Evolutionary conservation across 2,113 vertebrate genomes (phyloP), one percentile per base, ranked within the genome.

Genomic region (Tachuris rubrigastra): DNA sequence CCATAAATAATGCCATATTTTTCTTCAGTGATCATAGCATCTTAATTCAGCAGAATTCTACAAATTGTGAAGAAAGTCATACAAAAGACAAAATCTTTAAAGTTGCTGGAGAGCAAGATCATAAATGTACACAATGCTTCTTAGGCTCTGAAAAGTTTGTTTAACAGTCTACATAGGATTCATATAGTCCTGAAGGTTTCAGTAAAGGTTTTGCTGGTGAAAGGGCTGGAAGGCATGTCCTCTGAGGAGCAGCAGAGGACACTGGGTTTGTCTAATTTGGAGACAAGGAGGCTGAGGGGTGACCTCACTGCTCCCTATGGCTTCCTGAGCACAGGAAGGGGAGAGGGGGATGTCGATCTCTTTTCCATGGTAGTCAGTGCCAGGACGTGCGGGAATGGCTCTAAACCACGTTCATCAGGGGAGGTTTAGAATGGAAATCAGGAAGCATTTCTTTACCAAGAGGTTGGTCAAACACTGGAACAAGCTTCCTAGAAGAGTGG

Each of bases 351-450:
- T 50, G 46, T 12, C n/a, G 24, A 46, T 12, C 24, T 59, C 65
- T 73, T 27, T 37, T 66, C 33, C 8, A 9, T 55, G 41, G 19
- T 8, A 56, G 2, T 14, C 59, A 72, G 15, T 66, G 39, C 11
- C 8, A 62, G 46, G n/a, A 19, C 0, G 0, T 4, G 1, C 15
- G 22, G 47, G 31, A 68, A 52, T 28, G 30, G 72, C 4, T 69
- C 39, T 55, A 50, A 66, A 44, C 17, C 60, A 72, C 0, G 0
- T 30, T 68, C 0, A 0, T 8, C 62, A 30, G 13, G 4, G 13
- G 3, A 62, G 12, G 6, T 35, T 87, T 10, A 17, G 46, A 15
- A 19, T 8, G 5, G 28, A 66, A 12, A 27, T n/a, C 2, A 56
- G 46, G 41, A 87, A 58, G 2, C 3, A 66, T 56, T 71, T 76